phyloP scores from a whole-genome alignment of 1,140 invertebrate species.

The Megalopta genalis region DNA sequence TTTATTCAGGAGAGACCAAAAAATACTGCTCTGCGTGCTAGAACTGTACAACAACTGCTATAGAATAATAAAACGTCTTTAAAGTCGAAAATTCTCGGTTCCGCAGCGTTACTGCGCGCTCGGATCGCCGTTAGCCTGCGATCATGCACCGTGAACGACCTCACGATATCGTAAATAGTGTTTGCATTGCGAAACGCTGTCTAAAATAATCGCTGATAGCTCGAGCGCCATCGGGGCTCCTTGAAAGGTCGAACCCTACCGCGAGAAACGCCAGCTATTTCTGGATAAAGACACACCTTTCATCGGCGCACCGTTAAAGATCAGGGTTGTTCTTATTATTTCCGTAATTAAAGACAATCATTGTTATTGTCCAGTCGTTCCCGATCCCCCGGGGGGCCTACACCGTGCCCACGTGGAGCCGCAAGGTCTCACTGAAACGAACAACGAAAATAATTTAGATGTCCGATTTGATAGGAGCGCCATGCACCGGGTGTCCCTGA shows the following conservation, averaged over 20 bases:
- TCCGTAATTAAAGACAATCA: slow-evolving; percentile 42
- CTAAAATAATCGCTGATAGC: not conserved
- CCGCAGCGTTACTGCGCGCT: not conserved
- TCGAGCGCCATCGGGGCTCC: slow-evolving; percentile 7
- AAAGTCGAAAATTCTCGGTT: not conserved
- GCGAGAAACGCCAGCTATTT: slow-evolving; percentile 26
- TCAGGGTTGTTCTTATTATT: slow-evolving; percentile 37
- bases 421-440: too few species aligned
- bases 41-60: not conserved
- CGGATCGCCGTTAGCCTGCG: not conserved
- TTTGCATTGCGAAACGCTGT: not conserved
- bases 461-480: too few species aligned
- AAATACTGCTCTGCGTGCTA: not conserved
- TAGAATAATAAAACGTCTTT: too few species aligned
- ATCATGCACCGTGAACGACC: not conserved
- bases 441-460: too few species aligned
- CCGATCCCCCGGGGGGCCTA: slow-evolving; percentile 14
- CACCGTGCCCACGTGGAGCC: not conserved
- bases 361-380: slow-evolving; percentile 38
- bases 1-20: too few species aligned
- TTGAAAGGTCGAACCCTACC: slow-evolving; percentile 38
- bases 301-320: slow-evolving; percentile 23
- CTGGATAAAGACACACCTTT: slow-evolving; percentile 39
- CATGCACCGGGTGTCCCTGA: too few species aligned
- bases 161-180: slow-evolving; percentile 5